Base-by-base conservation (phyloP, 2,113 vertebrate species). In the Todiramphus saurophagus region DNA sequence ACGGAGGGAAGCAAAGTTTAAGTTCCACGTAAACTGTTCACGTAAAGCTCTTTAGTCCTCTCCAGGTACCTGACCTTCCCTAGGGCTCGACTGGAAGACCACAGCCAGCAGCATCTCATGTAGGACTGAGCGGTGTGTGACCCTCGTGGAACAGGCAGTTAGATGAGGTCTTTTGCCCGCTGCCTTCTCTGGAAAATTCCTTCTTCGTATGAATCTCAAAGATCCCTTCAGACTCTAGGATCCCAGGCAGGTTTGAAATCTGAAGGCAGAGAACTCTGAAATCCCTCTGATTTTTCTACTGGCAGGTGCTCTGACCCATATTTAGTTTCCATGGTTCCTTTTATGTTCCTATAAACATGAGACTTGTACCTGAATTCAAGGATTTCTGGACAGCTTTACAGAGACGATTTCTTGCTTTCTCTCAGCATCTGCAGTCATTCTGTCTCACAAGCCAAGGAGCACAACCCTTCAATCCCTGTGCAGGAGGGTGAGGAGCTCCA, bases 341-440 rank as follows among this genome's bases (percentile, higher is more conserved):
- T 92, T 92, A 97, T 41, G n/a, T 94, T 95, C 87, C 90, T 74
- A 93, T 92, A 92, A 96, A 95, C 89, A 89, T 30, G 44, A 94
- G 66, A 74, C 46, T 95, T 82, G 27, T 48, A 87, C 72, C 75
- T 90, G 79, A 89, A 95, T 82, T 93, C 88, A 74, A 93, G 77
- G 83, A 73, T 78, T 83, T 83, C 85, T 81, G 79, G 96, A 94
- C 93, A 95, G 91, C 77, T 94, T 96, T 94, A 95, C 68, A 87
- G 89, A 67, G 69, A 80, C 59, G 60, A 96, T 93, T 93, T 95
- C 78, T 55, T 89, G 50, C 88, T 64, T 62, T 78, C 95, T 92
- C 15, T 1, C 60, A 76, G 86, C 79, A 86, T 23, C 86, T 64
- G 83, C 39, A 5, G 91, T 89, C 80, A 64, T 92, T 93, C 89